A percentile compares a stretch with the other conserved stretches of the same genome.
phyloP scores from a whole-genome alignment of 2,797 vertebrate genomes.

The Lates japonicus region DNA sequence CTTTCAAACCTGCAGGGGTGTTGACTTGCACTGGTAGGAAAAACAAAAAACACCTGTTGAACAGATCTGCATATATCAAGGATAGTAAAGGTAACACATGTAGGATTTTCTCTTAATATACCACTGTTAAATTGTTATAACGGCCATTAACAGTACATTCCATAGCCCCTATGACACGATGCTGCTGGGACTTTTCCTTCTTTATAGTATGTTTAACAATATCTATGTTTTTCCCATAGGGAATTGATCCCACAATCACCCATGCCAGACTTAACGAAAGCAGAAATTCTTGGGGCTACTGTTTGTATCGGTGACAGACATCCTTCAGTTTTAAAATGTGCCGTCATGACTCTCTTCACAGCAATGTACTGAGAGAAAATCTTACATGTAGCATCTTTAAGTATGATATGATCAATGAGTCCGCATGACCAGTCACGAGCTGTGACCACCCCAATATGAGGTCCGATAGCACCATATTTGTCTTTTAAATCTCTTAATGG shows the following conservation, averaged over 20 bases:
- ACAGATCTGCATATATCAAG: constrained; percentile 99
- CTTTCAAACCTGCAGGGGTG: constrained; percentile 98
- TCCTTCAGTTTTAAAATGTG: constrained; percentile 62
- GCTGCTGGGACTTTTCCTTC: constrained; percentile 58
- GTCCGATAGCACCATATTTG: constrained; percentile 99
- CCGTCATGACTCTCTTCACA: constrained; percentile 51
- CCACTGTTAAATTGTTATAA: constrained; percentile 44
- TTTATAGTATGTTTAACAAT: constrained; percentile 37
- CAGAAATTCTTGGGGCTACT: constrained; percentile 60
- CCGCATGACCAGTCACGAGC: constrained; percentile 99
- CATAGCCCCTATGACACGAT: constrained; percentile 65
- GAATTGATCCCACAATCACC: constrained; percentile 71
- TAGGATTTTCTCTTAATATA: constrained; percentile 76
- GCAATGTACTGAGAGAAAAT: constrained; percentile 72
- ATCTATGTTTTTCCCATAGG: constrained; percentile 74
- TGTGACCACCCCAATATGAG: constrained; percentile 95
- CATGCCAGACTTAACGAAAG: constrained; percentile 49
- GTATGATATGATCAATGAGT: constrained; percentile 99
- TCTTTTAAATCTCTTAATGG: constrained; percentile 89
- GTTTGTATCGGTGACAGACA: constrained; percentile 45
- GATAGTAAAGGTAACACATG: constrained; percentile 87
- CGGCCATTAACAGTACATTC: constrained; percentile 74
- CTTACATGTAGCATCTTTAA: constrained; percentile 81
- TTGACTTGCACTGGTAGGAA: constrained; percentile 96
- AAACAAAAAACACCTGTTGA: constrained; percentile 94